phyloP scores from a whole-genome alignment of 2,888 invertebrate genomes.

The Brenthis hecate region DNA sequence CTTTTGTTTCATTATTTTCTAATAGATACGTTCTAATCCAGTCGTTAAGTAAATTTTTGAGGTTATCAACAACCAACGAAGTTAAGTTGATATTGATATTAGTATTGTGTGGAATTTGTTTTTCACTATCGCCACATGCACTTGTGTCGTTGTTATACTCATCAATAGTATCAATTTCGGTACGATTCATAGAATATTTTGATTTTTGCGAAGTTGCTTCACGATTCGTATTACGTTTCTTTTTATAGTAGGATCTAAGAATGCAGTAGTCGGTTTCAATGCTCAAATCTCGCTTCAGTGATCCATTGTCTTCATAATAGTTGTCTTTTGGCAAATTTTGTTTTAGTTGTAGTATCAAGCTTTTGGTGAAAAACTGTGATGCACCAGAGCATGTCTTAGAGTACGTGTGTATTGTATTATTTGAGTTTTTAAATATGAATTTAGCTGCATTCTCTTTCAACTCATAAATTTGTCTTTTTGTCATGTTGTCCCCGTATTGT shows the following conservation, averaged over 20 bases:
- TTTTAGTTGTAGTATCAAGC: slow-evolving; percentile 50
- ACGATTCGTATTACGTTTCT: slow-evolving; percentile 49
- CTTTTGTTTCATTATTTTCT: slow-evolving; percentile 53
- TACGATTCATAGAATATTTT: slow-evolving; percentile 51
- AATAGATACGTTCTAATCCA: slow-evolving; percentile 61
- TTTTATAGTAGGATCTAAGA: slow-evolving; percentile 58
- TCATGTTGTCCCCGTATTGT: slow-evolving; percentile 38
- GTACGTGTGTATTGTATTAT: slow-evolving; percentile 48
- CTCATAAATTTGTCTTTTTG: slow-evolving; percentile 53
- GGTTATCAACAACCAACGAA: slow-evolving; percentile 58
- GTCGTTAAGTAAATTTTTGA: slow-evolving; percentile 56
- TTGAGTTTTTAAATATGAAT: slow-evolving; percentile 62
- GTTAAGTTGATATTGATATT: slow-evolving; percentile 52
- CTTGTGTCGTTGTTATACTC: slow-evolving; percentile 52
- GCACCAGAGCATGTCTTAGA: slow-evolving; percentile 58
- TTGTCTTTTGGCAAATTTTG: slow-evolving; percentile 49
- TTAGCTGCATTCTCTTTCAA: slow-evolving; percentile 48
- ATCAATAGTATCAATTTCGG: slow-evolving; percentile 51
- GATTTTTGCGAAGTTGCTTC: slow-evolving; percentile 49
- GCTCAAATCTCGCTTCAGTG: slow-evolving; percentile 63
- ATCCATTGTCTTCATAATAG: slow-evolving; percentile 49
- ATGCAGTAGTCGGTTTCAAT: slow-evolving; percentile 69
- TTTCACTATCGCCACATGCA: slow-evolving; percentile 58
- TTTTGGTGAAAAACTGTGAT: slow-evolving; percentile 52
- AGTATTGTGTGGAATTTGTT: slow-evolving; percentile 31